phyloP scores from a whole-genome alignment of 1,140 invertebrate genomes.

The Vollenhovia emeryi region DNA sequence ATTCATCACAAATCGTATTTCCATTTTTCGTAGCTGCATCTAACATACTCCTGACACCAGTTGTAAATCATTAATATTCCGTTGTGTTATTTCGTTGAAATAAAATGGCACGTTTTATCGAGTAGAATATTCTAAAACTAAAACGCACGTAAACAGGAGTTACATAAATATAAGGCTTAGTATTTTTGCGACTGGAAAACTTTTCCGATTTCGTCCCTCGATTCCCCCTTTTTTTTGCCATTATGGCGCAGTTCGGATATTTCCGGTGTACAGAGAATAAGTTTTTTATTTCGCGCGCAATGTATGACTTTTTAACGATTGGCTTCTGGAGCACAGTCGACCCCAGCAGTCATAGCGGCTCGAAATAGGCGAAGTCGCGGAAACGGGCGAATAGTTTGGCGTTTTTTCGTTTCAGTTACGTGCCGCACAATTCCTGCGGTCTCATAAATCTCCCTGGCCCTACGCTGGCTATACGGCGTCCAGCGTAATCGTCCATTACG shows the following conservation, averaged over 20 bases:
- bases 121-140: neutral
- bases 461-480: constrained; percentile 52
- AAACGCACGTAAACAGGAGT: neutral
- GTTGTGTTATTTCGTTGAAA: neutral
- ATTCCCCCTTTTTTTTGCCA: neutral
- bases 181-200: neutral
- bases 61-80: neutral
- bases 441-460: constrained; percentile 69
- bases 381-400: constrained; percentile 65
- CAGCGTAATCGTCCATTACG: constrained; percentile 75
- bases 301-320: constrained; percentile 24
- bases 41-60: neutral
- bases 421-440: constrained; percentile 72
- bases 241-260: neutral
- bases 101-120: neutral
- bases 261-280: neutral
- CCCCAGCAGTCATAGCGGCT: constrained; percentile 5
- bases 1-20: neutral
- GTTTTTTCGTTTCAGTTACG: constrained; percentile 65
- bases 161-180: neutral
- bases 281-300: constrained; percentile 1
- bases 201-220: neutral
- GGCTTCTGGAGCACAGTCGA: neutral
- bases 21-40: neutral
- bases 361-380: constrained; percentile 59